A percentile compares a stretch with the other conserved stretches of the same genome.
phyloP scores from a whole-genome alignment of 30 jellyfish, hydroid and myxozoan species.

The Cassiopea andromeda region DNA sequence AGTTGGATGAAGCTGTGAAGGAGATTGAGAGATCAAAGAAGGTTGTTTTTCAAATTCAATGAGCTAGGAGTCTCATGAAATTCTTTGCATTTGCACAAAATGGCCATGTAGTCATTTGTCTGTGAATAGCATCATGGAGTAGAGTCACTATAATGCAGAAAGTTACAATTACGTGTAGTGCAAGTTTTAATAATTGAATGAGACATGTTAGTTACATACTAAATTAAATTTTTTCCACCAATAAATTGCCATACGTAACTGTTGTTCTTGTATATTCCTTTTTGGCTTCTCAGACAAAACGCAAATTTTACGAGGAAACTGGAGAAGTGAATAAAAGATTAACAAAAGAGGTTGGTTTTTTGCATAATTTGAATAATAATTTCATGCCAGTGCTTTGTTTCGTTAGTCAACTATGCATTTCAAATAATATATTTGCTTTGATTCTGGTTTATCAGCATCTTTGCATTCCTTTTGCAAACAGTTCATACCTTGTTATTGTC shows the following conservation, averaged over 20 bases:
- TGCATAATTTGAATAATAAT: too few species aligned
- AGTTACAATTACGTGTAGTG: too few species aligned
- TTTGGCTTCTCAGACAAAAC: slow-evolving; percentile 41
- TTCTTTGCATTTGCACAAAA: too few species aligned
- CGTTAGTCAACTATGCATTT: background rate
- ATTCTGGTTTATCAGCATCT: background rate
- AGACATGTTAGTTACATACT: background rate
- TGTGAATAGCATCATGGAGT: too few species aligned
- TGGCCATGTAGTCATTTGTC: too few species aligned
- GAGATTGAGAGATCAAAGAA: slow-evolving; percentile 50
- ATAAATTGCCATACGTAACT: too few species aligned
- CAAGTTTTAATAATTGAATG: too few species aligned
- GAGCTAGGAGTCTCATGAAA: too few species aligned
- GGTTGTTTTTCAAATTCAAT: background rate
- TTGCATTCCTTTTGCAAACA: too few species aligned
- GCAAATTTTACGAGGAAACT: slow-evolving; percentile 25
- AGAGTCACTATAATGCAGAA: too few species aligned
- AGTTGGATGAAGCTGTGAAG: slow-evolving; percentile 14
- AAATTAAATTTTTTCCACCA: background rate
- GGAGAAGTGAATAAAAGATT: slow-evolving; percentile 20
- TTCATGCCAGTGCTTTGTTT: background rate
- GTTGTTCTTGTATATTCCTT: background rate
- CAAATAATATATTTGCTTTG: background rate
- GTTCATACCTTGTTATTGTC: too few species aligned
- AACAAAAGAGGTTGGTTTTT: slow-evolving; percentile 36